Evolutionary conservation across 2,113 vertebrate species (phyloP).

Genomic region (Melanostigma gelatinosum): DNA sequence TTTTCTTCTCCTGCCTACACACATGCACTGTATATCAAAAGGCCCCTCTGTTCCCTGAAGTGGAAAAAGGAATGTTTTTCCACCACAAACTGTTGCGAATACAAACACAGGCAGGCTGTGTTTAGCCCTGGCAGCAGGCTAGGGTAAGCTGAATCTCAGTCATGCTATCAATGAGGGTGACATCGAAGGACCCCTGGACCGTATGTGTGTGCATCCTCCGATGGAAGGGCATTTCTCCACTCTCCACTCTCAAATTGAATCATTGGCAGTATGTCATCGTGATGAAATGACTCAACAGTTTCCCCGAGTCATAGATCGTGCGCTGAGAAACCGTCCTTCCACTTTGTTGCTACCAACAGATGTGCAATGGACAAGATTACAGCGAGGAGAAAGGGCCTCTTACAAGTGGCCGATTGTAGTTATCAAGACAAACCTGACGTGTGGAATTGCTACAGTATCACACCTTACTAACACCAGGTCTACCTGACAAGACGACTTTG

Average conservation of each 20-base stretch:
- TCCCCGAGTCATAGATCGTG: slow-evolving; percentile 34
- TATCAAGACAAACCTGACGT: slow-evolving; percentile 32
- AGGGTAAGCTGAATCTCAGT: slow-evolving; percentile 27
- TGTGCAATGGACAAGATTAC: slow-evolving; percentile 17
- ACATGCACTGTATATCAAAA: slow-evolving; percentile 55
- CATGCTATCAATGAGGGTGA: slow-evolving; percentile 14
- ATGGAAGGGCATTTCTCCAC: neutral
- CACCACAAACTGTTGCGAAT: slow-evolving; percentile 41
- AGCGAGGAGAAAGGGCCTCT: slow-evolving; percentile 9
- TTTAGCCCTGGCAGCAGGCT: slow-evolving; percentile 20
- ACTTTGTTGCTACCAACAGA: slow-evolving; percentile 3
- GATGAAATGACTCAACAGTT: slow-evolving; percentile 17
- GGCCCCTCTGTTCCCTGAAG: slow-evolving; percentile 41
- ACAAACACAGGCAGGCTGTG: slow-evolving; percentile 41
- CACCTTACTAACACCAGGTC: slow-evolving; percentile 11
- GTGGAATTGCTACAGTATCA: slow-evolving; percentile 1
- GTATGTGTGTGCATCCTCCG: neutral
- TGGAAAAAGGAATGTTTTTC: slow-evolving; percentile 59
- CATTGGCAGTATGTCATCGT: neutral
- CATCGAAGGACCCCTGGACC: slow-evolving; percentile 23
- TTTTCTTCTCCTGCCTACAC: slow-evolving; percentile 39
- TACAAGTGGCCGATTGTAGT: neutral
- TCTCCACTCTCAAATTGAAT: slow-evolving; percentile 5
- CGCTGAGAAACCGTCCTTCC: slow-evolving; percentile 6
- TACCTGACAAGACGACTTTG: slow-evolving; percentile 54